These are phyloP conservation scores for Gymnoscopelus microlampas DNA, from an alignment of 2,797 vertebrate genomes.

Conservation along the genomic window DNA sequence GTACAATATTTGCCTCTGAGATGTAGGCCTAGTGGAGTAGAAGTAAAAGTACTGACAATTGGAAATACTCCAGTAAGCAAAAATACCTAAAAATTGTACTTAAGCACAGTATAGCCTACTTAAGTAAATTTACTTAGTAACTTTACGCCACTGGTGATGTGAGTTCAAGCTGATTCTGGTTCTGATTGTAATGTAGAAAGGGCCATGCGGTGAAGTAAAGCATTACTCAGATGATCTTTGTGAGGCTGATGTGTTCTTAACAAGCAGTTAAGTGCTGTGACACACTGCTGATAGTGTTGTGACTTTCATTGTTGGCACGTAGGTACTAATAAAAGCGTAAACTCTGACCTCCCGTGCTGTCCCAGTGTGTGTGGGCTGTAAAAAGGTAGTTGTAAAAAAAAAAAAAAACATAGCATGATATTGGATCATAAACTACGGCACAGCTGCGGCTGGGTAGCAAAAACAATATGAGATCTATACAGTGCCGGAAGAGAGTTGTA, in stretches of 20 bases:
- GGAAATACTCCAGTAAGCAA: too few relatives aligned
- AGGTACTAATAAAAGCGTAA: constrained; percentile 63
- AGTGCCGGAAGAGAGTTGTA: too few relatives aligned
- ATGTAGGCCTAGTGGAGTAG: too few relatives aligned
- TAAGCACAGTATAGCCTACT: too few relatives aligned
- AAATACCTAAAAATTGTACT: too few relatives aligned
- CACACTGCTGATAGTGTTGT: constrained; percentile 63
- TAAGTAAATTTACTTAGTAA: too few relatives aligned
- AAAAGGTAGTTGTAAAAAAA: constrained; percentile 21
- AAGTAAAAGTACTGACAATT: too few relatives aligned
- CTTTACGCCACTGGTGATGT: too few relatives aligned
- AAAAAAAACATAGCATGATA: constrained; percentile 47
- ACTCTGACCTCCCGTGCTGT: constrained; percentile 60
- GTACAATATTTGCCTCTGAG: too few relatives aligned
- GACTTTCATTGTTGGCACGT: constrained; percentile 52
- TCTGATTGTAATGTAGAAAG: too few relatives aligned
- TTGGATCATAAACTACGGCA: constrained; percentile 74
- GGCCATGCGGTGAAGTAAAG: too few relatives aligned
- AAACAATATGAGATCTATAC: constrained; percentile 33
- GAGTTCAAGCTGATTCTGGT: too few relatives aligned
- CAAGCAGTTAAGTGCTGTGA: constrained; percentile 63
- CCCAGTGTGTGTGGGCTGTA: constrained; percentile 45
- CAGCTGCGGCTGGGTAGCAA: constrained; percentile 52
- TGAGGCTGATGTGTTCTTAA: constrained; percentile 52
- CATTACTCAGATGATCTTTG: constrained; percentile 31